These are phyloP conservation scores for Sarcophaga variegata DNA, from an alignment of 2,888 invertebrate species.

Conservation along the genomic window DNA sequence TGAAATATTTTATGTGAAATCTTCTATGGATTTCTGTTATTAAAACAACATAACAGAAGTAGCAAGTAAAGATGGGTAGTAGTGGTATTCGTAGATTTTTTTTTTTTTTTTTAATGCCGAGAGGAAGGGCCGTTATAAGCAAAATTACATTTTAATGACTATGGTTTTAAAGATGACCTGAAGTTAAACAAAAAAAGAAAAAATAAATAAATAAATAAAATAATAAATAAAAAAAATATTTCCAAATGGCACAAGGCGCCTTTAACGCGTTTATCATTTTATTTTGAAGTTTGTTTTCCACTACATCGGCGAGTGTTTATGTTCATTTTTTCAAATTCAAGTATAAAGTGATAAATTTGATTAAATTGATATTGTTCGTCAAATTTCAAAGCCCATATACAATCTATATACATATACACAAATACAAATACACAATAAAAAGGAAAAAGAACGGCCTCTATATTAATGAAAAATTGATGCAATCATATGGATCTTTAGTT, in stretches of 20 bases:
- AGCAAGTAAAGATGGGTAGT: slow-evolving; percentile 35
- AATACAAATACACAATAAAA: not conserved
- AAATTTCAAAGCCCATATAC: slow-evolving; percentile 50
- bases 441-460: not conserved
- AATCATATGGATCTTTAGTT: slow-evolving; percentile 20
- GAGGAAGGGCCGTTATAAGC: slow-evolving; percentile 64
- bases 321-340: slow-evolving; percentile 43
- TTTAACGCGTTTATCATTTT: slow-evolving; percentile 66
- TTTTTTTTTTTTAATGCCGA: slow-evolving; percentile 44
- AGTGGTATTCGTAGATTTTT: slow-evolving; percentile 30
- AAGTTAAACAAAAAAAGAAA: not conserved
- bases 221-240: slow-evolving; percentile 58
- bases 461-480: slow-evolving; percentile 54
- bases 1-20: slow-evolving; percentile 38
- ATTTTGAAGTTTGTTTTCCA: not conserved
- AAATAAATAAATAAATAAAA: slow-evolving; percentile 22
- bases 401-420: not conserved
- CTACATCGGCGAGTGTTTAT: slow-evolving; percentile 2
- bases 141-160: slow-evolving; percentile 70
- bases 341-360: slow-evolving; percentile 70
- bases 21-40: slow-evolving; percentile 25
- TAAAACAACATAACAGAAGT: not conserved
- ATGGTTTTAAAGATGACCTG: slow-evolving; percentile 68
- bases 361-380: slow-evolving; percentile 70
- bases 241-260: slow-evolving; percentile 69